phyloP scores from a whole-genome alignment of 2,888 invertebrate species.

The Boloria euphrosyne region DNA sequence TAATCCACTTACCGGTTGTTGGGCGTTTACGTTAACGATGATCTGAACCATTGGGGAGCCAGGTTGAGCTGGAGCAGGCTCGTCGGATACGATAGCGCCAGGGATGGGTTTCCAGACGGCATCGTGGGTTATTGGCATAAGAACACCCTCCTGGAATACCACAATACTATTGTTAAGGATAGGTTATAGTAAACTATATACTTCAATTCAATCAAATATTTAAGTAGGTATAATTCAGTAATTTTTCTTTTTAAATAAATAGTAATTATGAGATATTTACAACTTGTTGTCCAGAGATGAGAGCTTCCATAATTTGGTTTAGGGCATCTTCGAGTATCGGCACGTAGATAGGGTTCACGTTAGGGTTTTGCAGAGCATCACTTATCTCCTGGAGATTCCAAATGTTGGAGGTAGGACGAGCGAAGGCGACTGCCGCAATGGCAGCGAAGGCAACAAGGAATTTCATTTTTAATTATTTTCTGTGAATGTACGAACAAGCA shows the following conservation, averaged over 20 bases:
- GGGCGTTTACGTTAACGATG: conserved; percentile 52
- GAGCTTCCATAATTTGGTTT: conserved; percentile 51
- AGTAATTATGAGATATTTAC: conserved; percentile 45
- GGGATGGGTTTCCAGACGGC: conserved; percentile 41
- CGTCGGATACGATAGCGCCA: conserved; percentile 49
- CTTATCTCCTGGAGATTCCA: conserved; percentile 30
- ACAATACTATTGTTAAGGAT: background rate
- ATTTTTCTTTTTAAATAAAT: background rate
- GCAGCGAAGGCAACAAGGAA: conserved; percentile 62
- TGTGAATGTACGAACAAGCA: conserved; percentile 12
- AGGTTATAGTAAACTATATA: too few relatives aligned
- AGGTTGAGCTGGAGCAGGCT: conserved; percentile 30
- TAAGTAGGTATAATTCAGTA: background rate
- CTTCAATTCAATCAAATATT: background rate
- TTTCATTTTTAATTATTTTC: conserved; percentile 55
- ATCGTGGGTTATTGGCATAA: conserved; percentile 47
- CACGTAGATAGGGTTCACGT: conserved; percentile 50
- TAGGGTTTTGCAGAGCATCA: conserved; percentile 52
- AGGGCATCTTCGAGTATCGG: conserved; percentile 58
- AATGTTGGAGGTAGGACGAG: conserved; percentile 4
- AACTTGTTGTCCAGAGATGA: conserved; percentile 49
- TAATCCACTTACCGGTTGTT: conserved; percentile 41
- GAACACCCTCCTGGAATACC: conserved; percentile 45
- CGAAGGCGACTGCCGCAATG: conserved; percentile 50
- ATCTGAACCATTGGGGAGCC: conserved; percentile 57